phyloP scores from a whole-genome alignment of 2,113 vertebrate species.

The Cololabis saira region DNA sequence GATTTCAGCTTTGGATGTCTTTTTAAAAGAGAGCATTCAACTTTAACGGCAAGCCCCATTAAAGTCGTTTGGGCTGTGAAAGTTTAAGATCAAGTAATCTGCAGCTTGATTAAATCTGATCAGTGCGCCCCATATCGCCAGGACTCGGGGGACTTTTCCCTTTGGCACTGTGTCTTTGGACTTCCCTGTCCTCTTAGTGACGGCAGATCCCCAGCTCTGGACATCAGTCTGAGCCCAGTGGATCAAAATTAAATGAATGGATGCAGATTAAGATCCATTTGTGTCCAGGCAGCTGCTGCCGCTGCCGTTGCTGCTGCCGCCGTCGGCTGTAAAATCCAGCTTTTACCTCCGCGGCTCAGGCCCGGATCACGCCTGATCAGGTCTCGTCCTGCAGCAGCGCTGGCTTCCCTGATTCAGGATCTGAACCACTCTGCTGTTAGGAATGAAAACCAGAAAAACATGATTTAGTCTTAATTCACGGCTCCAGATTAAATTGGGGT shows the following conservation, averaged over 20 bases:
- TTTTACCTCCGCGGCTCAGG: not conserved
- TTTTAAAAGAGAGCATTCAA: too few species aligned
- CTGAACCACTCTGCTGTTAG: not conserved
- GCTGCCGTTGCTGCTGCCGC: too few species aligned
- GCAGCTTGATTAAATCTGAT: too few species aligned
- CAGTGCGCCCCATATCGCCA: too few species aligned
- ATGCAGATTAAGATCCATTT: slow-evolving; percentile 1
- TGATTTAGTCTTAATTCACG: slow-evolving; percentile 20
- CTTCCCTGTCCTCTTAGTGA: too few species aligned
- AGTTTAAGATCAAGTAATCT: too few species aligned
- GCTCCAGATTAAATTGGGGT: slow-evolving; percentile 41
- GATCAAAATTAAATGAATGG: not conserved
- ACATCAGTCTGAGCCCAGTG: too few species aligned
- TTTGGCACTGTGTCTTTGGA: too few species aligned
- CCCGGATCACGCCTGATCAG: not conserved
- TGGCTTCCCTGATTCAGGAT: not conserved
- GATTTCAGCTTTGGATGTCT: not conserved
- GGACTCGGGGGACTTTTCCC: too few species aligned
- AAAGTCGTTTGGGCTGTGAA: not conserved
- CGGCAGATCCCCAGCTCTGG: too few species aligned
- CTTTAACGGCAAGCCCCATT: not conserved
- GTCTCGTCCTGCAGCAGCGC: not conserved
- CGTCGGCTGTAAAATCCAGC: slow-evolving; percentile 8
- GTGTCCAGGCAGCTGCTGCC: not conserved
- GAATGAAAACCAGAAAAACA: not conserved